phyloP scores from a whole-genome alignment of 2,797 vertebrate species.

The Parauchenoglanis ngamensis region DNA sequence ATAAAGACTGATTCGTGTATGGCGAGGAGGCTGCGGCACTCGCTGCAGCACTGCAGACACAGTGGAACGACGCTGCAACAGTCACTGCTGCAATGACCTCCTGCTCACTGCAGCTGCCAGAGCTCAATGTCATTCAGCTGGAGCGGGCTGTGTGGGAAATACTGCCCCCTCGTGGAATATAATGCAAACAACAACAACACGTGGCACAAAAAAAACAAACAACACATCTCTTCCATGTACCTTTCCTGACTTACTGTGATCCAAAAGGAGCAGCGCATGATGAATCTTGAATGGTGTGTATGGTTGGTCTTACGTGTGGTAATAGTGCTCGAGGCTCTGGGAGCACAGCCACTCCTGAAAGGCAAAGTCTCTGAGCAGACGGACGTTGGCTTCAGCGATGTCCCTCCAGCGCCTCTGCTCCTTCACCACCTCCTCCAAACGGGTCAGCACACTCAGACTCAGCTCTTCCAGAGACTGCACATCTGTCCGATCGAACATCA shows the following conservation, averaged over 20 bases:
- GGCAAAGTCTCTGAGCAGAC: constrained; percentile 80
- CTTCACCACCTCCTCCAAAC: constrained; percentile 78
- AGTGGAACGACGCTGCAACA: constrained; percentile 53
- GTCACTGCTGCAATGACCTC: constrained; percentile 71
- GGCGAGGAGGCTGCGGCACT: constrained; percentile 33
- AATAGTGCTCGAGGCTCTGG: constrained; percentile 80
- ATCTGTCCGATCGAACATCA: constrained; percentile 67
- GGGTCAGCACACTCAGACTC: constrained; percentile 77
- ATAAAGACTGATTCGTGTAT: background rate
- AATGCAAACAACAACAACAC: constrained; percentile 27
- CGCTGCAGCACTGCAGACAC: constrained; percentile 65
- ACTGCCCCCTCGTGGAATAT: constrained; percentile 69
- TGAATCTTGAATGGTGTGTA: background rate
- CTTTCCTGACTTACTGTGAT: background rate
- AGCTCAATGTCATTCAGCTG: constrained; percentile 65
- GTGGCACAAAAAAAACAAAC: background rate
- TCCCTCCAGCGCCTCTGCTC: constrained; percentile 76
- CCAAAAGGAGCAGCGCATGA: background rate
- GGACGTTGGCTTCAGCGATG: constrained; percentile 76
- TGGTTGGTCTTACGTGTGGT: constrained; percentile 74
- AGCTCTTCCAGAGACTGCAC: constrained; percentile 82
- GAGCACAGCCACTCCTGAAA: constrained; percentile 84
- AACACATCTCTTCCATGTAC: background rate
- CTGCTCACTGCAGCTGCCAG: constrained; percentile 65
- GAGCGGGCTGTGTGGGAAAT: constrained; percentile 39